Conservation (phyloP, 2,113 vertebrate genomes). For the Trogon melanurus region DNA sequence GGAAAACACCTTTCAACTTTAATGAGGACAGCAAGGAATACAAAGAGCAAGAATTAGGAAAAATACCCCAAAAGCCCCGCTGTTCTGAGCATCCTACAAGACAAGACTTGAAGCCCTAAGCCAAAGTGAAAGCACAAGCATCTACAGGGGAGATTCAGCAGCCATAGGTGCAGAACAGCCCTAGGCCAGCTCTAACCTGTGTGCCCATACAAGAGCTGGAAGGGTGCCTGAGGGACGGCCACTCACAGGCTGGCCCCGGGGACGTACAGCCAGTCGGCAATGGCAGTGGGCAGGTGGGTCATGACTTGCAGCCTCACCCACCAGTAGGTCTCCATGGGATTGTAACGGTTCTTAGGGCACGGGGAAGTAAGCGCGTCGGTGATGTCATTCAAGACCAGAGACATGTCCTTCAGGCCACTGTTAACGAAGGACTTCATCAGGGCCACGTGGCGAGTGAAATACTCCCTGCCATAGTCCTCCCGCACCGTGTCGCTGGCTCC, state of each 20-base stretch:
- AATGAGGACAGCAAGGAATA: neutral
- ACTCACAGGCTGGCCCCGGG: constrained; percentile 6
- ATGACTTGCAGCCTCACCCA: constrained; percentile 84
- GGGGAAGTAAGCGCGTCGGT: constrained; percentile 77
- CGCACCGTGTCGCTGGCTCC: constrained; percentile 69
- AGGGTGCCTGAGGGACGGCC: neutral
- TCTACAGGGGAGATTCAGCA: neutral
- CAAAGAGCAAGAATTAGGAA: neutral
- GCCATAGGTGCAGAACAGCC: neutral
- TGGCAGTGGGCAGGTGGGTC: constrained; percentile 81
- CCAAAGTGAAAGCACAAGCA: neutral
- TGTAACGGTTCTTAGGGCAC: constrained; percentile 80
- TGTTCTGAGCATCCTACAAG: neutral
- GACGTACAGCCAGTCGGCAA: constrained; percentile 84
- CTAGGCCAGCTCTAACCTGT: neutral
- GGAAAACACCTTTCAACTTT: constrained; percentile 5
- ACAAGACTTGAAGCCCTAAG: neutral
- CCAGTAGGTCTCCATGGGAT: constrained; percentile 82
- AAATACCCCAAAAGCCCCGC: neutral
- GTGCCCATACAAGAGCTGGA: neutral
- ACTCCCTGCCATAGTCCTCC: constrained; percentile 81
- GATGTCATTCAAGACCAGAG: constrained; percentile 79
- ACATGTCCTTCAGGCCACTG: constrained; percentile 75
- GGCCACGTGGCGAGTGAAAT: constrained; percentile 77
- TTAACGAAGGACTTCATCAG: constrained; percentile 79